phyloP scores from a whole-genome alignment of 2,797 vertebrate genomes.

The Squalus acanthias region DNA sequence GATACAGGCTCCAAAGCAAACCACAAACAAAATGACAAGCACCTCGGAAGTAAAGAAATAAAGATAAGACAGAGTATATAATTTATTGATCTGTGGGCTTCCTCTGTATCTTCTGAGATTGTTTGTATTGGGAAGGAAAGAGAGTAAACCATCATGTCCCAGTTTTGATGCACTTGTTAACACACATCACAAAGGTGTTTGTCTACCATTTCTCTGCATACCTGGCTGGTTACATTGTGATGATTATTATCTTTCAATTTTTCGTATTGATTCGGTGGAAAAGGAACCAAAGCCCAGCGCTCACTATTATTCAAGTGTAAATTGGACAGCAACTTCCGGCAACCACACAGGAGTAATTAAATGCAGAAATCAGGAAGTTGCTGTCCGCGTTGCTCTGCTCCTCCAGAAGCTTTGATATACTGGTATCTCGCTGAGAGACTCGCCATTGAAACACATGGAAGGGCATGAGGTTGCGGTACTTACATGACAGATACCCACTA shows the following conservation, averaged over 20 bases:
- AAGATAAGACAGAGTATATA: not conserved
- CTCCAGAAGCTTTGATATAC: no score
- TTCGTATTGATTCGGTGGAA: not conserved
- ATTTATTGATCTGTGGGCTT: not conserved
- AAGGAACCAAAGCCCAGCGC: not conserved
- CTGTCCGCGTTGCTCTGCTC: no score
- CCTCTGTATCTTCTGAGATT: not conserved
- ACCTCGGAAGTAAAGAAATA: not conserved
- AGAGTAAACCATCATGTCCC: not conserved
- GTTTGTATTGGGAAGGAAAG: not conserved
- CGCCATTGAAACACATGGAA: no score
- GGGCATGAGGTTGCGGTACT: no score
- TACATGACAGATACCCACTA: no score
- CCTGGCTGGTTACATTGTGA: not conserved
- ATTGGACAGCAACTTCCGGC: no score
- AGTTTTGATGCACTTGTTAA: not conserved
- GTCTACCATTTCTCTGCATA: not conserved
- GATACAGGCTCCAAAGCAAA: not conserved
- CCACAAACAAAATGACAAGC: not conserved
- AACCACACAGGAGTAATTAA: no score
- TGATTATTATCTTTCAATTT: not conserved
- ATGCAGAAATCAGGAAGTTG: no score
- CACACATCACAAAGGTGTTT: not conserved
- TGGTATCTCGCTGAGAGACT: no score
- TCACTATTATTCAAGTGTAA: no score